Conservation (phyloP, 2,113 vertebrate species). For the Carollia perspicillata region DNA sequence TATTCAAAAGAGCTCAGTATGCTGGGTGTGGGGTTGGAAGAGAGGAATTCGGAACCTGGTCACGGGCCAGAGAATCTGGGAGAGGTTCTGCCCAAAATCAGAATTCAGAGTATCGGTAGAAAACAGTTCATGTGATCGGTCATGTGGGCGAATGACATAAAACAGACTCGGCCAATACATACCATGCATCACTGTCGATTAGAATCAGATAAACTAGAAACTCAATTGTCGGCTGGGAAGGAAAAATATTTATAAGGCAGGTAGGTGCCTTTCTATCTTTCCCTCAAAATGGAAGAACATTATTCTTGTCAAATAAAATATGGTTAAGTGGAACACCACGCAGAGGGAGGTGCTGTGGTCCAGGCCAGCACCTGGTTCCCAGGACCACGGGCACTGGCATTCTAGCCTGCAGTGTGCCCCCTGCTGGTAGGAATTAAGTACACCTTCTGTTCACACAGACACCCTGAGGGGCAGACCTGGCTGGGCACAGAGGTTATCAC, state of each 20-base stretch:
- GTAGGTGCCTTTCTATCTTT: not conserved
- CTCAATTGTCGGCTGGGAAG: not conserved
- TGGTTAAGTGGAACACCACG: not conserved
- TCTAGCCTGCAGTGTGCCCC: too few relatives aligned
- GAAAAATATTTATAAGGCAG: not conserved
- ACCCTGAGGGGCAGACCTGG: not conserved
- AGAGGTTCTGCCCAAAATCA: not conserved
- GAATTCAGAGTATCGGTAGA: not conserved
- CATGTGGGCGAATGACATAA: not conserved
- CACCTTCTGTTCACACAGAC: not conserved
- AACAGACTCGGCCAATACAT: not conserved
- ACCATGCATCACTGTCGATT: not conserved
- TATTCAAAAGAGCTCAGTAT: not conserved
- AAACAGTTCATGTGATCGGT: not conserved
- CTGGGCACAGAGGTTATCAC: not conserved
- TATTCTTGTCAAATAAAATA: not conserved
- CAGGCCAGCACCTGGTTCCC: not conserved
- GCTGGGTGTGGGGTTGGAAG: not conserved
- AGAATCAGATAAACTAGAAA: not conserved
- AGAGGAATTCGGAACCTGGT: not conserved
- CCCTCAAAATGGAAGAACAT: not conserved
- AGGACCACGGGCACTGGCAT: not conserved
- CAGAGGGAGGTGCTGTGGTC: not conserved
- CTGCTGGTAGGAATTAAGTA: not conserved
- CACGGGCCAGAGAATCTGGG: not conserved